phyloP scores from a whole-genome alignment of 2,113 vertebrate species.

The Hassar affinis region DNA sequence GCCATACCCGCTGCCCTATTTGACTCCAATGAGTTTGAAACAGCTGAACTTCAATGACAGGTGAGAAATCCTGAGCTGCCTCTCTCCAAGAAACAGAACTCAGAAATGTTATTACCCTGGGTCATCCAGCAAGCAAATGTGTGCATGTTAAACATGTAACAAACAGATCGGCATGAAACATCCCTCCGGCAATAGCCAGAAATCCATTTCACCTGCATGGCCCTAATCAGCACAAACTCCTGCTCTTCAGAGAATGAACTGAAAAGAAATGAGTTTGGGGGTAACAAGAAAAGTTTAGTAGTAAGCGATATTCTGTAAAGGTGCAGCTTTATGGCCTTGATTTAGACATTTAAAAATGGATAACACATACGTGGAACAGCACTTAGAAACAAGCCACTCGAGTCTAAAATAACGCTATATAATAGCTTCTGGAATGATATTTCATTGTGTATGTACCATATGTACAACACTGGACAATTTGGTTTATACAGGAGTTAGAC shows the following conservation, averaged over 20 bases:
- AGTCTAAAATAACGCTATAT: neutral
- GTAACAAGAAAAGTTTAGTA: neutral
- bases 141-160: conserved; percentile 28
- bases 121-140: conserved; percentile 3
- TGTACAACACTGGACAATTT: neutral
- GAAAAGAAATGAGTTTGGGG: neutral
- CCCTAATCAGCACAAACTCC: conserved; percentile 16
- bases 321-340: neutral
- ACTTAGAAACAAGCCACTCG: neutral
- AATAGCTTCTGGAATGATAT: neutral
- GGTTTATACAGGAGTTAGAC: too few species aligned
- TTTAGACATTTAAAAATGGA: too few species aligned
- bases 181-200: neutral
- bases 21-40: neutral
- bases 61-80: neutral
- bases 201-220: conserved; percentile 29
- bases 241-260: neutral
- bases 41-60: neutral
- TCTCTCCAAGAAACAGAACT: neutral
- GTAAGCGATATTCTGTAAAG: neutral
- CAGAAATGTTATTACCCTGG: conserved; percentile 23
- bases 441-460: neutral
- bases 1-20: neutral
- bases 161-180: conserved; percentile 1
- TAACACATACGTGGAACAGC: neutral